phyloP scores from a whole-genome alignment of 2,113 vertebrate species.

The Sarotherodon lohbergeri region DNA sequence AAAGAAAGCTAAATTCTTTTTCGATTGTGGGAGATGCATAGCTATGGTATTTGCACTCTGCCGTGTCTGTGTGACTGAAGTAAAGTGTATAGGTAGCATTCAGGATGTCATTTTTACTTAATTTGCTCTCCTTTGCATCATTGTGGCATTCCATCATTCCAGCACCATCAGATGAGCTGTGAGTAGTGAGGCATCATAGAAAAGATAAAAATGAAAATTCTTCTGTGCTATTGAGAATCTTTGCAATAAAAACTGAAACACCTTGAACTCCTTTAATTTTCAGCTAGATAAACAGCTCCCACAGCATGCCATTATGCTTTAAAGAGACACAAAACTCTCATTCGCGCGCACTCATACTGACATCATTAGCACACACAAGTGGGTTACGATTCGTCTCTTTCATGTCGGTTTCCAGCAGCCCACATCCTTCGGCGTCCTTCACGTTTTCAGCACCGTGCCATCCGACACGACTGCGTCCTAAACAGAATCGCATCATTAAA shows the following conservation, averaged over 20 bases:
- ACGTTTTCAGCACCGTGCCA: conserved; percentile 46
- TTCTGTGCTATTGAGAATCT: conserved; percentile 29
- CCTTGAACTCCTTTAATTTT: conserved; percentile 62
- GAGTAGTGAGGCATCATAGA: neutral
- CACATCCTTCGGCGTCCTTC: conserved; percentile 44
- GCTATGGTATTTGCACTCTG: conserved; percentile 54
- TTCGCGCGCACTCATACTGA: conserved; percentile 28
- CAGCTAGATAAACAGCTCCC: conserved; percentile 39
- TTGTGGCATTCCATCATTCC: conserved; percentile 51
- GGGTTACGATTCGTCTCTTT: conserved; percentile 48
- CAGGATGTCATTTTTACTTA: conserved; percentile 59
- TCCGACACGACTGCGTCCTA: conserved; percentile 21
- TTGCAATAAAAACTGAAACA: conserved; percentile 32
- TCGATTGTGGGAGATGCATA: conserved; percentile 46
- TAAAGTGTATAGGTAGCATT: conserved; percentile 40
- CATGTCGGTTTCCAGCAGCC: conserved; percentile 40
- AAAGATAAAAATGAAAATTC: conserved; percentile 46
- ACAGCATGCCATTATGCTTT: conserved; percentile 38
- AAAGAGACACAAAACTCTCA: conserved; percentile 45
- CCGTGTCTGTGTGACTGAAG: conserved; percentile 54
- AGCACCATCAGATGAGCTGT: conserved; percentile 48
- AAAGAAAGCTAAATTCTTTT: conserved; percentile 56
- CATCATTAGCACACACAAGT: conserved; percentile 51
- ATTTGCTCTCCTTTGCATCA: conserved; percentile 57
- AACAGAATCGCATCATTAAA: conserved; percentile 42